Base-by-base conservation (phyloP, 2,797 vertebrate species). In the Anisognathus igniventris region DNA sequence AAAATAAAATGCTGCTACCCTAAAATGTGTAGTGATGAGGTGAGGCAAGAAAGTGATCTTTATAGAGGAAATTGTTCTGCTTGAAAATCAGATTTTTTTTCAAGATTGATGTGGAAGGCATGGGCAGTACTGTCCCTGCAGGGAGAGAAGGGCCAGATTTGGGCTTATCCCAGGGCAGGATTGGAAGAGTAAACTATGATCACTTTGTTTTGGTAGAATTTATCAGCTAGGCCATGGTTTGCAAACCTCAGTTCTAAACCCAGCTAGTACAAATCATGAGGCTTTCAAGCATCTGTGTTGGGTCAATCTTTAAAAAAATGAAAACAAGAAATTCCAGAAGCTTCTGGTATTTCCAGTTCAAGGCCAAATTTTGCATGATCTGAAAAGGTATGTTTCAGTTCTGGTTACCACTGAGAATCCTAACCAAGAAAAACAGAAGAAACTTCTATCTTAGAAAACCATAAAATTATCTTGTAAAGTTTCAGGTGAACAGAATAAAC, bases 401-500 rank as follows among this genome's bases (percentile, higher is more conserved):
- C 72, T 78, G 40, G 60, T 86, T 90, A 86, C 44, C 27, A 48
- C 42, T 62, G n/a, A 92, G 76, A 91, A 76, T 30, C 12, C n/a
- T 57, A 66, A 94, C 48, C 33, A 81, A 92, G 73, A 77, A 88
- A 91, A 96, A 25, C 10, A 94, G 47, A 90, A 92, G 73, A 71
- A 81, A 86, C 28, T 22, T 73, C 37, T 89, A 1, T 40, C 47
- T 83, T 88, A 67, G 51, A 90, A 91, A 91, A 62, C 28, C 44
- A 75, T 72, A 72, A 81, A 72, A 70, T 60, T 56, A 45, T 78
- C 89, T 92, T 33, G 14, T n/a, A 33, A 88, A 86, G 53, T 92
- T 92, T 96, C 91, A 90, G 37, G 50, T 83, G 70, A 90, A 75
- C 51, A 62, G 82, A 86, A 72, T 31, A 89, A 86, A 94, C 75